Evolutionary conservation across 92 coral and sea anemone genomes (phyloP).

Genomic region (Epizoanthus illoricatus): DNA sequence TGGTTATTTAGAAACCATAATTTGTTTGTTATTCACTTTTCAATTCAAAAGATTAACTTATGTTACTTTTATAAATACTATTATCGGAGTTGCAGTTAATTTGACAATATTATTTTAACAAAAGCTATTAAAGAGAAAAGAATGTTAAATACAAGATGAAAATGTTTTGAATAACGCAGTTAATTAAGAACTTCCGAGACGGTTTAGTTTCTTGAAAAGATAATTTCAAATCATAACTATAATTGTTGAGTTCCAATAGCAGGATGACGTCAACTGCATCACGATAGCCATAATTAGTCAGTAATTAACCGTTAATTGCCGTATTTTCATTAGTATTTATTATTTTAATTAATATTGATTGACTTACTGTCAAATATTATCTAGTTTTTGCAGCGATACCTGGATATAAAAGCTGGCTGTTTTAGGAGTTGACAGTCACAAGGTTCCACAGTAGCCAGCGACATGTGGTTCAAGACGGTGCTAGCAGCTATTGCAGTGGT

Average conservation of each 20-base stretch:
- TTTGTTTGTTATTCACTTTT: too few relatives aligned
- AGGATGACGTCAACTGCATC: constrained; percentile 2
- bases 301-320: background rate
- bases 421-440: too few relatives aligned
- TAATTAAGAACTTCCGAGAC: constrained; percentile 21
- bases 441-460: too few relatives aligned
- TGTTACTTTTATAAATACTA: too few relatives aligned
- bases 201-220: background rate
- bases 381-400: background rate
- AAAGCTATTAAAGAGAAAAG: background rate
- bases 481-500: too few relatives aligned
- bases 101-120: too few relatives aligned
- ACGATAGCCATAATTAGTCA: constrained; percentile 9
- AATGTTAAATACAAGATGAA: background rate
- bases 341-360: background rate
- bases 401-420: too few relatives aligned
- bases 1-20: too few relatives aligned
- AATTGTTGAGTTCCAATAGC: background rate
- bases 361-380: background rate
- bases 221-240: background rate
- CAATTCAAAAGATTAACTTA: too few relatives aligned
- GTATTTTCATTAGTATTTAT: background rate
- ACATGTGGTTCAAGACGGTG: too few relatives aligned
- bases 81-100: too few relatives aligned
- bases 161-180: constrained; percentile 7